Evolutionary conservation across 1,140 invertebrate genomes (phyloP).

Genomic region (Hypothenemus hampei): DNA sequence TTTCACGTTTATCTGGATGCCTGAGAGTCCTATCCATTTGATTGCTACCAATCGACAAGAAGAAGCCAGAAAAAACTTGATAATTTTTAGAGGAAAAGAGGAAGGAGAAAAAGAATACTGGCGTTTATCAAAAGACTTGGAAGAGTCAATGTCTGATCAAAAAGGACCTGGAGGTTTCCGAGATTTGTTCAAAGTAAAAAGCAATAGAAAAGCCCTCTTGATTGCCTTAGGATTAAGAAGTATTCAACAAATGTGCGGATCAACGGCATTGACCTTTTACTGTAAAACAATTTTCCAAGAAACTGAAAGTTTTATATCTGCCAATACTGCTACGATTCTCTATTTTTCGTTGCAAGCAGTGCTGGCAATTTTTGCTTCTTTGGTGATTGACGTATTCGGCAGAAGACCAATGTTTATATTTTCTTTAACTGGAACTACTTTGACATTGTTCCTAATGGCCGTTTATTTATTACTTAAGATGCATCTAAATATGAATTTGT

Average conservation of each 20-base stretch:
- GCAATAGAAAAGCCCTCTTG: slow-evolving; percentile 57
- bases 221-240: slow-evolving; percentile 61
- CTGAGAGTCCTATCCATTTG: slow-evolving; percentile 48
- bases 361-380: slow-evolving; percentile 55
- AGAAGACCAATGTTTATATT: slow-evolving; percentile 61
- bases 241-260: slow-evolving; percentile 69
- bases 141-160: slow-evolving; percentile 25
- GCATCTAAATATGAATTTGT: slow-evolving; percentile 37
- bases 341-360: slow-evolving; percentile 62
- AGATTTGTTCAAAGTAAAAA: slow-evolving; percentile 52
- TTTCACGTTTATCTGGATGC: slow-evolving; percentile 48
- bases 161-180: slow-evolving; percentile 43
- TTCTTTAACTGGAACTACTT: slow-evolving; percentile 49
- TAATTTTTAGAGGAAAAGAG: slow-evolving; percentile 46
- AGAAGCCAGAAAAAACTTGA: slow-evolving; percentile 32
- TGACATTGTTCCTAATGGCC: slow-evolving; percentile 51
- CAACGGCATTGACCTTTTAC: slow-evolving; percentile 69
- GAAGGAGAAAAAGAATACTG: slow-evolving; percentile 68
- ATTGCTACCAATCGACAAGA: slow-evolving; percentile 25
- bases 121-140: slow-evolving; percentile 34
- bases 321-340: slow-evolving; percentile 48
- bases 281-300: slow-evolving; percentile 65
- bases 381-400: slow-evolving; percentile 67
- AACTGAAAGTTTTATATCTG: slow-evolving; percentile 46
- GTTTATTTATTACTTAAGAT: slow-evolving; percentile 55